These are phyloP conservation scores for Penaeus chinensis DNA, from an alignment of 1,140 invertebrate genomes.

Conservation along the genomic window DNA sequence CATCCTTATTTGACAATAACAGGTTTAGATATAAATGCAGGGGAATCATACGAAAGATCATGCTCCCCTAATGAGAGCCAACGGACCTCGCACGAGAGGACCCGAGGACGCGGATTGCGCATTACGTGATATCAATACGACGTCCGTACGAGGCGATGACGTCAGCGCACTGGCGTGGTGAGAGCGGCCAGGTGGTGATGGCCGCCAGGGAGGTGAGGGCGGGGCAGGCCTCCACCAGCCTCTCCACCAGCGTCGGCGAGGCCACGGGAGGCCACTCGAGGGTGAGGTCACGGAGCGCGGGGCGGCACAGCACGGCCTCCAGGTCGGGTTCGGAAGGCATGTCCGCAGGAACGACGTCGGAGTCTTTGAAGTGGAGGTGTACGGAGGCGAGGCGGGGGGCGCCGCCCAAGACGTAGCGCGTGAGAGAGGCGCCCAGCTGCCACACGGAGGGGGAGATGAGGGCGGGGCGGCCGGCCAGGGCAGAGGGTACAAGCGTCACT, in stretches of 20 bases:
- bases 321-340: constrained; percentile 14
- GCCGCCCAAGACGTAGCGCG: constrained; percentile 20
- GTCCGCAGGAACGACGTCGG: constrained; percentile 9
- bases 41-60: too few species aligned
- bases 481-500: constrained; percentile 14
- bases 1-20: too few species aligned
- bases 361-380: constrained; percentile 26
- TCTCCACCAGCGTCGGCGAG: constrained; percentile 12
- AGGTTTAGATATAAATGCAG: too few species aligned
- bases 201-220: constrained; percentile 29
- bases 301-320: constrained; percentile 28
- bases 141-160: constrained; percentile 14
- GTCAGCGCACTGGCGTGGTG: constrained; percentile 16
- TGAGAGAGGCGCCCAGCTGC: constrained; percentile 39
- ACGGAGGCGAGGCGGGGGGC: constrained; percentile 22
- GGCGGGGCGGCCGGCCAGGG: constrained; percentile 17
- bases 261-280: constrained; percentile 42
- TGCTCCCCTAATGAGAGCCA: too few species aligned
- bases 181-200: constrained; percentile 48
- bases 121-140: constrained; percentile 30
- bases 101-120: too few species aligned
- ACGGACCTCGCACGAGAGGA: too few species aligned
- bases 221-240: constrained; percentile 31
- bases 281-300: background rate
- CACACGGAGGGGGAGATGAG: constrained; percentile 32